Percentiles rank a stretch among this genome's conserved stretches.
phyloP scores from a whole-genome alignment of 2,888 invertebrate genomes.

The Cryptosula pallasiana region DNA sequence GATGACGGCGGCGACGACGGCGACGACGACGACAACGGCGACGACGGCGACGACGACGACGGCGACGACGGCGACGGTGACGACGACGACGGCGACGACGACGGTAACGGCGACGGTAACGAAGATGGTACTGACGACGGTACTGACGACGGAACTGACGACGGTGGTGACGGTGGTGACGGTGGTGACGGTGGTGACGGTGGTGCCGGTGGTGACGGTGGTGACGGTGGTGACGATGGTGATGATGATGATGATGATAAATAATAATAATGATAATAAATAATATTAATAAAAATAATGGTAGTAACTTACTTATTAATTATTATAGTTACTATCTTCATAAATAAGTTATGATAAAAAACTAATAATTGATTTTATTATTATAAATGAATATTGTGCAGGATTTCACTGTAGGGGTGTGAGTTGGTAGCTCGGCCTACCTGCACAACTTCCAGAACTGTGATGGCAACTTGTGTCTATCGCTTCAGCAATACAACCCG shows the following conservation, averaged over 20 bases:
- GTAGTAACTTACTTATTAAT: no score
- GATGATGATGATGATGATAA: slow-evolving; percentile 17
- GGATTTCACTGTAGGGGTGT: no score
- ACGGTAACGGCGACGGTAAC: not conserved
- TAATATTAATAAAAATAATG: no score
- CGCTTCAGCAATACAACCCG: no score
- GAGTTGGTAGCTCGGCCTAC: no score
- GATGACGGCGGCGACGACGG: slow-evolving; percentile 4
- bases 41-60: slow-evolving; percentile 2
- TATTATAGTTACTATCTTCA: no score
- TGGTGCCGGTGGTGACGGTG: slow-evolving; percentile 19
- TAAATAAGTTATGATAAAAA: no score
- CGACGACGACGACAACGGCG: slow-evolving; percentile 19
- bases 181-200: slow-evolving; percentile 14
- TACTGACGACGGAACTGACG: not conserved
- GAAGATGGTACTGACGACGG: slow-evolving; percentile 20
- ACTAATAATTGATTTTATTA: no score
- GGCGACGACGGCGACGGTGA: slow-evolving; percentile 17
- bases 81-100: slow-evolving; percentile 21
- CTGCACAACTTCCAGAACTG: no score
- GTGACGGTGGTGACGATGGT: slow-evolving; percentile 22
- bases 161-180: slow-evolving; percentile 22
- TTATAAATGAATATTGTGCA: no score
- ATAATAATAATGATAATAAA: no score
- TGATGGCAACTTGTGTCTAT: no score